These are phyloP conservation scores for Scalopus aquaticus DNA, from an alignment of 2,113 vertebrate species.

Conservation along the genomic window DNA sequence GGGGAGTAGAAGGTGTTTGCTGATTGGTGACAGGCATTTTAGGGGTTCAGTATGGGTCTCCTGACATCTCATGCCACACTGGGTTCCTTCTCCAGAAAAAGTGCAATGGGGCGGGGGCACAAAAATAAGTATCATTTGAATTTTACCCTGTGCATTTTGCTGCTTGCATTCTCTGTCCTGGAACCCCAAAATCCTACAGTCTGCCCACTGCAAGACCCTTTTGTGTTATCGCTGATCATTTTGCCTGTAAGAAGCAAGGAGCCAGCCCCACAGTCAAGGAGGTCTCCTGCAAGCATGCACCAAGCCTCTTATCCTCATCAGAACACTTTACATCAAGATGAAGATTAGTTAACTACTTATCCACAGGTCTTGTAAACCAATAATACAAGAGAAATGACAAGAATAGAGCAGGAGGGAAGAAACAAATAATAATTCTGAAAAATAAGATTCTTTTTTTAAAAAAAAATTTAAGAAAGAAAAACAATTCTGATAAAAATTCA, in stretches of 20 bases:
- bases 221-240: accelerated
- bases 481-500: not conserved
- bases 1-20: not conserved
- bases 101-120: not conserved
- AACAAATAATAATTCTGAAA: not conserved
- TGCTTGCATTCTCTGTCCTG: not conserved
- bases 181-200: not conserved
- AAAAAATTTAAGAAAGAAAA: not conserved
- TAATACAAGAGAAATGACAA: too few species aligned
- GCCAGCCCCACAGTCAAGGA: not conserved
- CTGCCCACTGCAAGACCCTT: not conserved
- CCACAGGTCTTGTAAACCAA: not conserved
- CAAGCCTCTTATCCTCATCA: not conserved
- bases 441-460: not conserved
- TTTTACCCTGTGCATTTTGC: not conserved
- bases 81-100: slow-evolving; percentile 13
- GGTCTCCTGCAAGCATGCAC: not conserved
- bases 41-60: slow-evolving; percentile 33
- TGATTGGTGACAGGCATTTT: slow-evolving; percentile 75
- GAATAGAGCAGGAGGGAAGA: too few species aligned
- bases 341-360: not conserved
- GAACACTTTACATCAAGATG: not conserved
- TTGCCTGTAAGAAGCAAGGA: not conserved
- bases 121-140: not conserved
- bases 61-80: slow-evolving; percentile 14